Evolutionary conservation across 2,113 vertebrate genomes (phyloP).

Genomic region (Melospiza georgiana): DNA sequence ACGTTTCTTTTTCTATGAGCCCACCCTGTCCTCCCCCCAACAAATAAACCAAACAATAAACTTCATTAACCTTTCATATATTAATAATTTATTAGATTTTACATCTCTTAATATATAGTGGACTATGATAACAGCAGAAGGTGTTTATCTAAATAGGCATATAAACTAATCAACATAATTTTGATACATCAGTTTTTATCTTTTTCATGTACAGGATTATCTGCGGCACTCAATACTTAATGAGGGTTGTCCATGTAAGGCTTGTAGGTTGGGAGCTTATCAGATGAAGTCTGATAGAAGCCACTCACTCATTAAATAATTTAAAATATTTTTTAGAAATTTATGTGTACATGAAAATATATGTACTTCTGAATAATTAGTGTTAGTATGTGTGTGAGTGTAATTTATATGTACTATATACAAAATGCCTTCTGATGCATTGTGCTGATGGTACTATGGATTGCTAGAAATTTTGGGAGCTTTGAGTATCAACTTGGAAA

Average conservation of each 20-base stretch:
- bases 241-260: neutral
- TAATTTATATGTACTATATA: neutral
- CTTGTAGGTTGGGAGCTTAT: neutral
- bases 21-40: rapidly evolving
- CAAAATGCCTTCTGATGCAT: neutral
- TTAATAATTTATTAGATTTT: neutral
- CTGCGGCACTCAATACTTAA: neutral
- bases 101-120: neutral
- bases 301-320: neutral
- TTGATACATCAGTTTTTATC: neutral
- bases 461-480: neutral
- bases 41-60: neutral
- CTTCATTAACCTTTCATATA: neutral
- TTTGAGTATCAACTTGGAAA: neutral
- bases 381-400: neutral
- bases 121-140: neutral
- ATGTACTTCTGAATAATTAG: neutral
- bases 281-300: neutral
- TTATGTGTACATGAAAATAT: neutral
- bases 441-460: neutral
- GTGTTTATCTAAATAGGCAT: neutral
- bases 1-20: neutral
- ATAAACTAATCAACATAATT: neutral
- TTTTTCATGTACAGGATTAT: neutral
- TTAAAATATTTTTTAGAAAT: neutral